Evolutionary conservation across 2,888 invertebrate genomes (phyloP).

Genomic region (Acleris laterana): DNA sequence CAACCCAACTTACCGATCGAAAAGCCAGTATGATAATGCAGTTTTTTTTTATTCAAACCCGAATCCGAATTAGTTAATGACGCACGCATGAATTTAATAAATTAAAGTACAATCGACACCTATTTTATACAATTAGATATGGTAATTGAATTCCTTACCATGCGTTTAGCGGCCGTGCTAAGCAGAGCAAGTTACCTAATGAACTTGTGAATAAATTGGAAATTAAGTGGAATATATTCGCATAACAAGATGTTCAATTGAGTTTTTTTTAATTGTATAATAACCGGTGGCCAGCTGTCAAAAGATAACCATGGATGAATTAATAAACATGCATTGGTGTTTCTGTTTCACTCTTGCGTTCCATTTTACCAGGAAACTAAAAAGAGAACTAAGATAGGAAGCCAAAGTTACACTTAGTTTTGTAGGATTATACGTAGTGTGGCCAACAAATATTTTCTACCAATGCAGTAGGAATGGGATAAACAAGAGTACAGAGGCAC

Average conservation of each 20-base stretch:
- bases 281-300: conserved; percentile 26
- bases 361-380: no score
- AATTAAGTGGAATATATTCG: background rate
- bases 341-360: background rate
- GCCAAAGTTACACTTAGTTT: background rate
- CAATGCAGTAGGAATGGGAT: background rate
- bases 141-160: conserved; percentile 34
- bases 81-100: conserved; percentile 20
- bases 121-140: conserved; percentile 26
- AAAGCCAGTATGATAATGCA: conserved; percentile 28
- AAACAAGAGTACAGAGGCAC: background rate
- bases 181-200: background rate
- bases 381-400: background rate
- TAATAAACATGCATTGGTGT: background rate
- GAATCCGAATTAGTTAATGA: conserved; percentile 17
- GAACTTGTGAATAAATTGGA: conserved; percentile 17
- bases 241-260: no score
- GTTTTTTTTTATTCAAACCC: background rate
- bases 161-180: conserved; percentile 6
- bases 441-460: background rate
- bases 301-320: conserved; percentile 6
- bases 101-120: background rate
- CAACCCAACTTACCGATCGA: conserved; percentile 14
- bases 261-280: background rate
- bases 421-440: background rate